A percentile compares a stretch with the other conserved stretches of the same genome.
Evolutionary conservation across 2,113 vertebrate genomes (phyloP).

Genomic region (Setophaga coronata): DNA sequence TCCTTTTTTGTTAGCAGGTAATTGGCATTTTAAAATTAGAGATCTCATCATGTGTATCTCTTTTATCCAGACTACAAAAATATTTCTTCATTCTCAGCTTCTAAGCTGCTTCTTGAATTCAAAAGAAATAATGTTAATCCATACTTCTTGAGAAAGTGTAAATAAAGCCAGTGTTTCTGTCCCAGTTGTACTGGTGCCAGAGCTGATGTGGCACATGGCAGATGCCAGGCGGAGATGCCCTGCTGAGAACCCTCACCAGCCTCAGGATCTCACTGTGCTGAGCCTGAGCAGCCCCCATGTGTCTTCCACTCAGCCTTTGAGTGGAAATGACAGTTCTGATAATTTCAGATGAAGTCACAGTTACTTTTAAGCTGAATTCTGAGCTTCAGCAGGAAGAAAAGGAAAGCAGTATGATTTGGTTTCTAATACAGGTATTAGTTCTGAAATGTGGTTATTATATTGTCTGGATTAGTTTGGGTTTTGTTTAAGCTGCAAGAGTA

Average conservation of each 20-base stretch:
- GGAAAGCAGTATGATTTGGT: not conserved
- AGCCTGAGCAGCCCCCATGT: not conserved
- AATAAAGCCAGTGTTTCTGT: not conserved
- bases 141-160: not conserved
- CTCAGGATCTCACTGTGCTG: accelerated
- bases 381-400: not conserved
- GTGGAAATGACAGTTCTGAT: not conserved
- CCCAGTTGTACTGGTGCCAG: not conserved
- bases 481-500: not conserved
- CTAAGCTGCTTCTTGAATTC: not conserved
- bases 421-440: not conserved
- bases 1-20: not conserved
- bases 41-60: accelerated
- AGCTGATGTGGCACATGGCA: not conserved
- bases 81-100: not conserved
- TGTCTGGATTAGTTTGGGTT: not conserved
- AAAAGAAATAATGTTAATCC: not conserved
- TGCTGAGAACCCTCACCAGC: not conserved
- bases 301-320: too few species aligned
- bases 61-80: not conserved
- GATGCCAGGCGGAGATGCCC: accelerated
- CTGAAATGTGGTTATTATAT: not conserved
- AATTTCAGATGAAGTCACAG: not conserved
- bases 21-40: not conserved
- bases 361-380: not conserved